Base-by-base conservation (phyloP, 2,113 vertebrate genomes). In the Phyllopteryx taeniolatus region DNA sequence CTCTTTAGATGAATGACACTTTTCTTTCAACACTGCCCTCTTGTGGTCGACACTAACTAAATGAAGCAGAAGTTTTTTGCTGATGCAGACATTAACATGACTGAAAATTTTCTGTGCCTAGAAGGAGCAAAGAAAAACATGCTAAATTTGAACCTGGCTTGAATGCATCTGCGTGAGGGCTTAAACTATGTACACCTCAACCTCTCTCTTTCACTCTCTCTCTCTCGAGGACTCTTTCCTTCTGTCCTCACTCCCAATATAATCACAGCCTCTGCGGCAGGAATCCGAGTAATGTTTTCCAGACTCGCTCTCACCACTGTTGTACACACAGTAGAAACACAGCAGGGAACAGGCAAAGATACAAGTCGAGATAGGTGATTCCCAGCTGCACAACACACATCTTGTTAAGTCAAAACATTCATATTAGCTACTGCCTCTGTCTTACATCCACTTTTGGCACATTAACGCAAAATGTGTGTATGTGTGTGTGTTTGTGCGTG, bases 201-300 rank as follows among this genome's bases (percentile, higher is more conserved):
- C 5, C 53, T 14, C 42, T 14, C 35, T 10, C 61, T 43, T 51
- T 8, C 19, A 35, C 68, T 8, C 46, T 14, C 56, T 19, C 59
- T 42, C 35, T 68, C 20, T 66, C 35, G 1, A 19, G 20, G n/a
- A 13, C 35, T 56, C 60, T 22, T 61, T 71, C 79, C 9, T 39
- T 57, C 63, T 67, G 33, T 20, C 56, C 19, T 42, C 63, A 61
- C 35, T 69, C 63, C 81, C 77, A 81, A 72, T 67, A 88, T 79
- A 80, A 83, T 83, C 78, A 84, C 78, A 83, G 74, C 71, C 83
- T 79, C 71, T 44, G 78, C 86, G 85, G 84, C 71, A 89, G 84
- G 86, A 92, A 91, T 90, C 80, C 53, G 63, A 82, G 74, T 88
- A 91, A 91, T 91, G 85, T 81, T 86, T 92, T 91, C 91, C 91